Conservation (phyloP, 1,140 invertebrate genomes). For the Tetramorium simillimum region DNA sequence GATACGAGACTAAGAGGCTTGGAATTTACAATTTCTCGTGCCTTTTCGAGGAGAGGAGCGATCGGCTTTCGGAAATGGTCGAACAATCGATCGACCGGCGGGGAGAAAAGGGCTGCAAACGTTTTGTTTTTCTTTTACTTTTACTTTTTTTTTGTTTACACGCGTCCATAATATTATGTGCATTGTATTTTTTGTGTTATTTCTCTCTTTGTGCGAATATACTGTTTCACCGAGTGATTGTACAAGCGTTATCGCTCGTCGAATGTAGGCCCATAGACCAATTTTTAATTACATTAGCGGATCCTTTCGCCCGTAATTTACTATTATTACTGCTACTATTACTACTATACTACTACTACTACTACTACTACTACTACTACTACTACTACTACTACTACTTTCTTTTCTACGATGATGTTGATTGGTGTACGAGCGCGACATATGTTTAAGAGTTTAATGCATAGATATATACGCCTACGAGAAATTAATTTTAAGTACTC, state of each 20-base stretch:
- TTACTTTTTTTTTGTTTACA: not conserved
- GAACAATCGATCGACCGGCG: constrained; percentile 57
- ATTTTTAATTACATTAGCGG: constrained; percentile 55
- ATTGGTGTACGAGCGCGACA: constrained; percentile 38
- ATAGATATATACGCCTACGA: constrained; percentile 62
- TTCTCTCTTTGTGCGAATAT: constrained; percentile 31
- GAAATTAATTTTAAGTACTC: constrained; percentile 66
- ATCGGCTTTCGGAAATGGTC: constrained; percentile 41
- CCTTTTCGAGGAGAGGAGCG: constrained; percentile 70
- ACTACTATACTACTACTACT: constrained; percentile 25
- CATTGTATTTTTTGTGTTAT: constrained; percentile 38
- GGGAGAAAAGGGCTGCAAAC: not conserved
- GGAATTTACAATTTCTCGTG: constrained; percentile 65
- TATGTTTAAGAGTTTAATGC: constrained; percentile 45
- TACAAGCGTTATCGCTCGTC: constrained; percentile 44
- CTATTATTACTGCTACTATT: constrained; percentile 54
- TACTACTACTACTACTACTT: constrained; percentile 51
- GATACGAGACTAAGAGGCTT: constrained; percentile 58
- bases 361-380: constrained; percentile 46
- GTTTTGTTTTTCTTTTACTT: constrained; percentile 26
- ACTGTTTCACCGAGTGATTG: constrained; percentile 47
- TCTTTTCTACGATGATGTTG: constrained; percentile 60
- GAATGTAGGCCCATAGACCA: constrained; percentile 51
- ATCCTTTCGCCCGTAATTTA: constrained; percentile 49
- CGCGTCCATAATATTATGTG: constrained; percentile 28